Percentiles rank a stretch among this genome's conserved stretches.
phyloP scores from a whole-genome alignment of 1,140 invertebrate species.

The Anastrepha ludens region DNA sequence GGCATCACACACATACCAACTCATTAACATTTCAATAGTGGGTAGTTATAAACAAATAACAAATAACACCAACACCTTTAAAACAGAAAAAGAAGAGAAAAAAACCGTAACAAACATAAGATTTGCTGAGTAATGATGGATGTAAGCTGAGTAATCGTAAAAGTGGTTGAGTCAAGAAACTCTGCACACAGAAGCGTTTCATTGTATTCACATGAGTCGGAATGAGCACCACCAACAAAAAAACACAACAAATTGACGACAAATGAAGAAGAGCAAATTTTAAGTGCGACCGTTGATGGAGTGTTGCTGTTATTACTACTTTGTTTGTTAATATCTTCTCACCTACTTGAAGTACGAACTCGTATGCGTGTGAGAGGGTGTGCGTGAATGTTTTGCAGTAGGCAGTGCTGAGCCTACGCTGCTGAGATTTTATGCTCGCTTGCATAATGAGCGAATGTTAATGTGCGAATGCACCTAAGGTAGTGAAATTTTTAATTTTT shows the following conservation, averaged over 20 bases:
- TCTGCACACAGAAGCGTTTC: background rate
- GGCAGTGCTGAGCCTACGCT: background rate
- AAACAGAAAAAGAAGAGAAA: background rate
- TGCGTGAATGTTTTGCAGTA: background rate
- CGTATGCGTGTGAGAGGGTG: background rate
- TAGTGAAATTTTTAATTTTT: background rate
- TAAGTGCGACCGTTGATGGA: background rate
- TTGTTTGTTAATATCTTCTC: background rate
- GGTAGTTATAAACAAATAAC: background rate
- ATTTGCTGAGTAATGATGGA: background rate
- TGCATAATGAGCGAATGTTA: background rate
- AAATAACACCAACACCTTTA: constrained; percentile 23
- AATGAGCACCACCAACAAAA: background rate
- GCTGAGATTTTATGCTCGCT: background rate
- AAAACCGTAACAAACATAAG: background rate
- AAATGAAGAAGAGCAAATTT: constrained; percentile 2
- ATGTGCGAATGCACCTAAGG: too few relatives aligned
- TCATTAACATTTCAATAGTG: too few relatives aligned
- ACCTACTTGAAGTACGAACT: background rate
- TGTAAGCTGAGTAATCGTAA: background rate
- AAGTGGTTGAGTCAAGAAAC: background rate
- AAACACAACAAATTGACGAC: background rate
- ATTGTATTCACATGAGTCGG: background rate
- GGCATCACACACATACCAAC: background rate
- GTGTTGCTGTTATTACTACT: background rate